These are phyloP conservation scores for Teleogryllus oceanicus DNA, from an alignment of 2,888 invertebrate species.

Conservation along the genomic window DNA sequence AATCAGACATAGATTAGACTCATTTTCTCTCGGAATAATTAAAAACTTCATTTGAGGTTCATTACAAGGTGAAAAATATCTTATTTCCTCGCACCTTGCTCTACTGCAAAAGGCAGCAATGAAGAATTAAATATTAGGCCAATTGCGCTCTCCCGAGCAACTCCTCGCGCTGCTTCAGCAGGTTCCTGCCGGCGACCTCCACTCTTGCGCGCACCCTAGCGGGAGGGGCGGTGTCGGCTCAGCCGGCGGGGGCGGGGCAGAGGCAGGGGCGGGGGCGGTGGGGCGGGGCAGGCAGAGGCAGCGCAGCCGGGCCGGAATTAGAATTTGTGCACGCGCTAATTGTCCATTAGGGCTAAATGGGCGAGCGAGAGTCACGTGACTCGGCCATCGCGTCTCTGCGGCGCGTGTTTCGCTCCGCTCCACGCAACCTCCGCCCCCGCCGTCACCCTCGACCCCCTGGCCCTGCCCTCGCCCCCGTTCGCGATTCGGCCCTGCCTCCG, in stretches of 20 bases:
- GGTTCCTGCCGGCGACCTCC: background rate
- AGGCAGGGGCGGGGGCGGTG: background rate
- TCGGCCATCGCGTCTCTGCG: background rate
- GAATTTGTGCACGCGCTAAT: conserved; percentile 9
- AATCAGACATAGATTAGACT: too few relatives aligned
- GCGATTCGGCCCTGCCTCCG: background rate
- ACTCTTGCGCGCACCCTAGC: background rate
- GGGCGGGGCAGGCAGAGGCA: background rate
- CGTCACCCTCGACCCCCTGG: background rate
- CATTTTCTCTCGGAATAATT: too few relatives aligned
- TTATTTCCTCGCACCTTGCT: background rate
- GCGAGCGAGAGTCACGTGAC: background rate
- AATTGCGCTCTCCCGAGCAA: too few relatives aligned
- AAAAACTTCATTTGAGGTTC: too few relatives aligned
- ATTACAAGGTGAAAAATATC: background rate
- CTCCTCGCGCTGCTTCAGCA: too few relatives aligned
- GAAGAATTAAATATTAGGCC: background rate
- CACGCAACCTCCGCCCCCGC: too few relatives aligned
- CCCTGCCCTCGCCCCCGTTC: background rate
- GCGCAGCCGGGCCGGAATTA: background rate
- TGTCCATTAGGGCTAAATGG: background rate
- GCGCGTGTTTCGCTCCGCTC: too few relatives aligned
- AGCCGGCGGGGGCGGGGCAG: background rate
- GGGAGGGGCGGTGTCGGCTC: background rate
- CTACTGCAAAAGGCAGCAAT: background rate